Percentiles rank a stretch among this genome's conserved stretches.
Evolutionary conservation across 30 jellyfish, hydroid and myxozoan species (phyloP).

Genomic region (Hydra vulgaris): DNA sequence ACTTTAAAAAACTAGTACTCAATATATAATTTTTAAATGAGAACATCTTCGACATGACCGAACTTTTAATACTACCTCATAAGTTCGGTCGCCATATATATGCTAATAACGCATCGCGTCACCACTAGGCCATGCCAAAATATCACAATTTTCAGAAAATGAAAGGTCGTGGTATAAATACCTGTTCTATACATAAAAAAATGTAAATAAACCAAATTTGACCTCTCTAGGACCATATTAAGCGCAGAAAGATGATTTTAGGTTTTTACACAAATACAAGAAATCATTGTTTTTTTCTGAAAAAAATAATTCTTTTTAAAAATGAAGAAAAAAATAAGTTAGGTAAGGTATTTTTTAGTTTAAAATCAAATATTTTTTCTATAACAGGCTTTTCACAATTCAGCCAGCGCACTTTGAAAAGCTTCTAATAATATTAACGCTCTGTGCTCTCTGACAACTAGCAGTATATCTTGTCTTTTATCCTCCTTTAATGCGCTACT

Average conservation of each 20-base stretch:
- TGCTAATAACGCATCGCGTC: too few species aligned
- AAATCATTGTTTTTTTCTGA: not conserved
- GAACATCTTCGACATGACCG: too few species aligned
- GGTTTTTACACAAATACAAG: not conserved
- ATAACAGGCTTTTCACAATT: not conserved
- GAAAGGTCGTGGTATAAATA: not conserved
- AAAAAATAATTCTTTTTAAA: too few species aligned
- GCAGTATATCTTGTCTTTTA: not conserved
- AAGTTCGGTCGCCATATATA: too few species aligned
- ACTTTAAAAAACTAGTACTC: too few species aligned
- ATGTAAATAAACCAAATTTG: not conserved
- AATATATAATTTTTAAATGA: too few species aligned
- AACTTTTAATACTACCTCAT: too few species aligned
- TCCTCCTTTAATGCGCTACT: not conserved
- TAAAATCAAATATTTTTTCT: not conserved
- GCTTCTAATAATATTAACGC: not conserved
- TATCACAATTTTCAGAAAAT: not conserved
- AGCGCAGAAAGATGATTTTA: not conserved
- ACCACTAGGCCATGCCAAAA: not conserved
- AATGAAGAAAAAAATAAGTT: not conserved
- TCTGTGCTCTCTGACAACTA: not conserved
- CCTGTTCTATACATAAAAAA: not conserved
- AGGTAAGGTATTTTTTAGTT: not conserved
- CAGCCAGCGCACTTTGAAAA: not conserved
- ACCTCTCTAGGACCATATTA: not conserved